Percentiles rank a stretch among this genome's conserved stretches.
These are phyloP conservation scores for Eilema depressum DNA, from an alignment of 2,888 invertebrate genomes.

Conservation along the genomic window DNA sequence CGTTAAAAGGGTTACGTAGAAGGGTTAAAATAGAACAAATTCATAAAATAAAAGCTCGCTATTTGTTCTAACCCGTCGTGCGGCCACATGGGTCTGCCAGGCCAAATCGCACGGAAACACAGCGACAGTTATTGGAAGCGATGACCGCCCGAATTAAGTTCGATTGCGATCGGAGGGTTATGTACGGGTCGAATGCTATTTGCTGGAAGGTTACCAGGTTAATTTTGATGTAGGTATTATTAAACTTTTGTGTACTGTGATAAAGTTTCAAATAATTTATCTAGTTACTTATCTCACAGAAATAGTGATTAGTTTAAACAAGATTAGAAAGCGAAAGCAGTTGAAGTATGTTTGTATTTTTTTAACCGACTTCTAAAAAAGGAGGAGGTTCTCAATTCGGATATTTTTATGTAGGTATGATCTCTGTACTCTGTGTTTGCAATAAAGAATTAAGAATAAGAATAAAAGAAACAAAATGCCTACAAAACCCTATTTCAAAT, in stretches of 20 bases:
- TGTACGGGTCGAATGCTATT: conserved; percentile 51
- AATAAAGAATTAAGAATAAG: too few relatives aligned
- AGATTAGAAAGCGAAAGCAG: too few relatives aligned
- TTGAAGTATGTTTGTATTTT: too few relatives aligned
- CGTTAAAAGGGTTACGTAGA: conserved; percentile 26
- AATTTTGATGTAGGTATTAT: conserved; percentile 8
- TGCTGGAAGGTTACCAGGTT: conserved; percentile 28
- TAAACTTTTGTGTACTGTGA: neutral
- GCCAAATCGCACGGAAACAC: conserved; percentile 63
- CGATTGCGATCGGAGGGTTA: conserved; percentile 54
- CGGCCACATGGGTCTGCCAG: conserved; percentile 42
- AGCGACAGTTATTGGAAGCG: conserved; percentile 67
- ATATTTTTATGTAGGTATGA: too few relatives aligned
- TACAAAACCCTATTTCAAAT: too few relatives aligned
- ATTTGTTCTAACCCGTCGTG: conserved; percentile 53
- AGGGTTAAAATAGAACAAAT: conserved; percentile 47
- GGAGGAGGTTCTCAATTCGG: too few relatives aligned
- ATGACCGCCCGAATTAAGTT: conserved; percentile 62
- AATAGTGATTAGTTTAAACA: too few relatives aligned
- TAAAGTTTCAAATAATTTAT: neutral
- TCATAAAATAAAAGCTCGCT: conserved; percentile 44
- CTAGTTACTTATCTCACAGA: too few relatives aligned
- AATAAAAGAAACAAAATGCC: too few relatives aligned
- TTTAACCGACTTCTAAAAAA: too few relatives aligned
- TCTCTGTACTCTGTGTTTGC: too few relatives aligned